Evolutionary conservation across 1,140 invertebrate species (phyloP).

Genomic region (Thaumetopoea pityocampa): DNA sequence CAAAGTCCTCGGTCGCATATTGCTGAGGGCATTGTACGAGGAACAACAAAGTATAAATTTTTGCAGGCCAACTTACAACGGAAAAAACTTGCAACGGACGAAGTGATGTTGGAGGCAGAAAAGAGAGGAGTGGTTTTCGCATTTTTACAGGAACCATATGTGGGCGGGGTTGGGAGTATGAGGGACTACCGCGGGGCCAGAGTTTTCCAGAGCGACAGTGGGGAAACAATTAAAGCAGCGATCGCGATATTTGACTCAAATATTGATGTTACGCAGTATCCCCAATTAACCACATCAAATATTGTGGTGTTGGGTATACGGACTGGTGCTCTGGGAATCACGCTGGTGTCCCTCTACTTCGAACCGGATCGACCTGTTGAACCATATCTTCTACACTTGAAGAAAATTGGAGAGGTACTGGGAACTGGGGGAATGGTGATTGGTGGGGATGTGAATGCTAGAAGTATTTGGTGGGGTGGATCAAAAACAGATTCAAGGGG

Average conservation of each 20-base stretch:
- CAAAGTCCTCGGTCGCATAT: not conserved
- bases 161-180: not conserved
- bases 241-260: conserved; percentile 8
- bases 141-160: conserved; percentile 8
- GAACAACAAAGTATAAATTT: not conserved
- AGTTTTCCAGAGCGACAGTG: conserved; percentile 4
- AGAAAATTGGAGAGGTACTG: not conserved
- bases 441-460: conserved; percentile 25
- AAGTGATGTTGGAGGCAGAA: conserved; percentile 8
- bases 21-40: conserved; percentile 9
- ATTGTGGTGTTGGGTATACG: conserved; percentile 14
- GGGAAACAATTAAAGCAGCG: conserved; percentile 10
- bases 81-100: conserved; percentile 14
- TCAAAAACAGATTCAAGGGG: conserved; percentile 13
- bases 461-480: conserved; percentile 25
- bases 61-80: conserved; percentile 19
- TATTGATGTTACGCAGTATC: conserved; percentile 4
- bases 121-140: not conserved
- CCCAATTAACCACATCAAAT: conserved; percentile 13
- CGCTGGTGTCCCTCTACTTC: conserved; percentile 13
- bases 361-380: conserved; percentile 9
- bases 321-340: conserved; percentile 5
- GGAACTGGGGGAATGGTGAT: conserved; percentile 2
- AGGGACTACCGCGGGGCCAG: conserved; percentile 4
- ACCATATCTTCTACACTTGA: conserved; percentile 12